These are phyloP conservation scores for Timandra comae DNA, from an alignment of 2,888 invertebrate genomes.

Conservation along the genomic window DNA sequence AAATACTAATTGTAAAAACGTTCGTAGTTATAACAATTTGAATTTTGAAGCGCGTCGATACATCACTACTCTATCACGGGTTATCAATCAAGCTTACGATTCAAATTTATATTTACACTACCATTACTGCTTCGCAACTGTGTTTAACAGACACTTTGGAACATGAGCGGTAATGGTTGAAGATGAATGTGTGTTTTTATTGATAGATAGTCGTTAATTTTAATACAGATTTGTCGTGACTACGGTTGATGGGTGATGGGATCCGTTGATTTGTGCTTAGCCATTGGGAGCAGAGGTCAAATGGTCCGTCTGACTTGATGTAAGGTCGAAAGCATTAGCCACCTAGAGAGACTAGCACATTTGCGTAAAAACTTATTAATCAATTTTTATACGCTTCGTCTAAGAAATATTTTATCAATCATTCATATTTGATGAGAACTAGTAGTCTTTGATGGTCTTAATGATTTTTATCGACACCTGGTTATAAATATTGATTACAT, in stretches of 20 bases:
- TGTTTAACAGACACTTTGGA: slow-evolving; percentile 20
- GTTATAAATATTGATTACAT: no score
- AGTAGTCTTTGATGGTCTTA: no score
- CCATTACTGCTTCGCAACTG: slow-evolving; percentile 26
- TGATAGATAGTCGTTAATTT: slow-evolving; percentile 60
- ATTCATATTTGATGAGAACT: background rate
- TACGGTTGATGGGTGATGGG: slow-evolving; percentile 64
- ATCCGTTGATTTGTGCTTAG: slow-evolving; percentile 63
- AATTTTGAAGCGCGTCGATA: slow-evolving; percentile 56
- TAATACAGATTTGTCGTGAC: slow-evolving; percentile 72
- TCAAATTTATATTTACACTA: slow-evolving; percentile 20
- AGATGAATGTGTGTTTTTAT: slow-evolving; percentile 36
- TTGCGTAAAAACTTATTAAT: slow-evolving; percentile 61
- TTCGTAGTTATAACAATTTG: slow-evolving; percentile 54
- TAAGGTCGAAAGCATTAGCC: slow-evolving; percentile 73
- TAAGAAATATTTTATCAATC: background rate
- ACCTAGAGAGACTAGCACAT: slow-evolving; percentile 61
- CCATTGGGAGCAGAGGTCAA: slow-evolving; percentile 70
- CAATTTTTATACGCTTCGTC: slow-evolving; percentile 32
- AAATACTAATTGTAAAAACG: slow-evolving; percentile 64
- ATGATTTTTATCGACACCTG: no score
- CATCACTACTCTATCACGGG: slow-evolving; percentile 45
- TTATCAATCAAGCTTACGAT: slow-evolving; percentile 33
- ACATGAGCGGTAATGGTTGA: slow-evolving; percentile 46
- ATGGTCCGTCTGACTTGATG: slow-evolving; percentile 62